Base-by-base conservation (phyloP, 1,140 invertebrate genomes). In the Bilobella aurantiaca region DNA sequence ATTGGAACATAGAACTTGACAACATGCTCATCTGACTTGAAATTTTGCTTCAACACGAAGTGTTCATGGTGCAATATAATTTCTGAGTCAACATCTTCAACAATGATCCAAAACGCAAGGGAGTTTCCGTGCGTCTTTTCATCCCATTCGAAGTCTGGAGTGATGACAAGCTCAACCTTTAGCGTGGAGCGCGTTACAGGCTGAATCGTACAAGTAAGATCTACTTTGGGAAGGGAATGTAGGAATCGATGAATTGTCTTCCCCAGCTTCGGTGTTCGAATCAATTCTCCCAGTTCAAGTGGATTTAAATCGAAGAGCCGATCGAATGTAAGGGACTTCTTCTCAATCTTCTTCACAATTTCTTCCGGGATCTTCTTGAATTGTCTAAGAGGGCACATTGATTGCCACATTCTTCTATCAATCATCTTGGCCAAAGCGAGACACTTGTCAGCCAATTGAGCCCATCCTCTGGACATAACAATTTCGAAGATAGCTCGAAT, bases 81-180 rank as follows among this genome's bases (percentile, higher is more conserved):
- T 75, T 98, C 96, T 0, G 91, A 92, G 79, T 98, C 95, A 0
- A 98, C 95, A 78, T 98, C 96, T 78, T 98, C 96, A 32, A 65
- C 94, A 12, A 99, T 79, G 72, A 99, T 96, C 96, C 96, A 99
- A 79, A 99, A 99, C 0, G 91, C 94, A 80, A 98, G 93, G 0
- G 93, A 96, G 58, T 87, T 86, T 0, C 94, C 94, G 76, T 98
- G 95, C 29, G 96, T 80, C 77, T 97, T 96, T 67, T 98, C 94
- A 73, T 99, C 96, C 96, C 97, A 99, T 74, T 97, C 91, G 78
- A 99, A 99, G 78, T 99, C 96, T 0, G 97, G 95, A 0, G 93
- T 96, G n/a, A 99, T 94, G 0, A 94, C 98, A 1, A 99, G 79
- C 78, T 99, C 96, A 1, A 99, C 93, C 63, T 91, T 81, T 0